These are phyloP conservation scores for Haliaeetus leucogaster DNA, from an alignment of 2,113 vertebrate species.

Conservation along the genomic window DNA sequence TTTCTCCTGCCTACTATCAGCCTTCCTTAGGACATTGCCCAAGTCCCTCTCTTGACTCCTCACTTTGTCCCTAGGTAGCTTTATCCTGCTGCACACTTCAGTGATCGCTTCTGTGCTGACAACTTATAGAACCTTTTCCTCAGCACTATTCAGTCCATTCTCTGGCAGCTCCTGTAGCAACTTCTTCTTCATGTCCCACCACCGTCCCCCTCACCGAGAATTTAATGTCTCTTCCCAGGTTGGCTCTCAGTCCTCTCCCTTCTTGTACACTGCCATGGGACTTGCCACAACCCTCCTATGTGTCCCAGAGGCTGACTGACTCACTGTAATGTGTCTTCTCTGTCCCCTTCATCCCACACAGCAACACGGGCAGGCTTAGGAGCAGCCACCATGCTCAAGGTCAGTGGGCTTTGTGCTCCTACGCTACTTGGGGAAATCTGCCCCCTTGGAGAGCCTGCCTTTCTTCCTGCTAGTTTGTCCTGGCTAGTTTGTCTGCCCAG, in stretches of 20 bases:
- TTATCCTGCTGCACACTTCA: background rate
- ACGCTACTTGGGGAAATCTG: background rate
- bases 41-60: background rate
- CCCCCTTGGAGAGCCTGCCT: background rate
- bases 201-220: background rate
- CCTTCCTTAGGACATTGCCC: background rate
- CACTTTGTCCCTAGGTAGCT: background rate
- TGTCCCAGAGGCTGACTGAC: background rate
- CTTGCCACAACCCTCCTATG: background rate
- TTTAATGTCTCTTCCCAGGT: background rate
- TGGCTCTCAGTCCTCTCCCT: background rate
- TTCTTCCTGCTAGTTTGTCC: background rate
- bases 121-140: background rate
- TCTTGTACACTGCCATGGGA: rapidly evolving
- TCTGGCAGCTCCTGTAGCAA: background rate
- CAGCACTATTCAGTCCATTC: background rate
- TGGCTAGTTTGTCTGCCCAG: background rate
- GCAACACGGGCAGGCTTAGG: background rate
- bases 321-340: background rate
- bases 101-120: background rate
- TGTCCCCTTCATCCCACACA: background rate
- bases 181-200: background rate
- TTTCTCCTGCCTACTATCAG: background rate
- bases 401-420: background rate
- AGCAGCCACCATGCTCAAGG: background rate